Percentiles rank a stretch among this genome's conserved stretches.
Conservation (phyloP, 2,113 vertebrate species). For the Albula glossodonta region DNA sequence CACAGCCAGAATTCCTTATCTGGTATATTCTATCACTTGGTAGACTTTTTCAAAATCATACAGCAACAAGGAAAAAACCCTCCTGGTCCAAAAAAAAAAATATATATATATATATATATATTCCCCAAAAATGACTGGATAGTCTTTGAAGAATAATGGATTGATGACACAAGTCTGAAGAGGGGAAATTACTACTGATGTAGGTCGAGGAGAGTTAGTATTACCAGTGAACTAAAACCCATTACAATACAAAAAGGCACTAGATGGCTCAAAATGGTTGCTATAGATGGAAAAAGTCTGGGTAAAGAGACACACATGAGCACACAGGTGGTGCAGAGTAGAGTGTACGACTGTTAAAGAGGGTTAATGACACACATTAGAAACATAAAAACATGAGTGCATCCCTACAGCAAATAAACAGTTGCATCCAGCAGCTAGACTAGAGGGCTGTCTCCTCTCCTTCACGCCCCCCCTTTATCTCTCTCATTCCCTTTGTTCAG, state of each 20-base stretch:
- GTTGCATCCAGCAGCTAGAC: too few species aligned
- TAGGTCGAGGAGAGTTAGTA: neutral
- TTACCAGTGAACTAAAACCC: neutral
- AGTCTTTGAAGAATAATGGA: neutral
- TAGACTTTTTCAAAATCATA: too few species aligned
- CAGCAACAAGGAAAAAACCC: neutral
- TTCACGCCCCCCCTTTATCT: too few species aligned
- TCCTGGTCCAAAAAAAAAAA: neutral
- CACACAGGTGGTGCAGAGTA: neutral
- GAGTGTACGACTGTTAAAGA: neutral
- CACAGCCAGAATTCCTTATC: too few species aligned
- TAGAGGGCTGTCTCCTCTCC: too few species aligned
- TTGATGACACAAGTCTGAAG: neutral
- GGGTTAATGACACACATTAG: constrained; percentile 13
- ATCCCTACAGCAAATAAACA: neutral
- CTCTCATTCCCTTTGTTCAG: constrained; percentile 2
- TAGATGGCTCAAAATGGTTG: neutral
- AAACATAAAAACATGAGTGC: constrained; percentile 16
- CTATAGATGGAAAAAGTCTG: neutral
- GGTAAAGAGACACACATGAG: neutral
- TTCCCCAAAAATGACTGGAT: neutral
- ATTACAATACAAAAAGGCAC: neutral
- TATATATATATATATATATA: neutral
- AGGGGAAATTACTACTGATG: neutral
- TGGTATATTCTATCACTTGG: too few species aligned